A percentile compares a stretch with the other conserved stretches of the same genome.
phyloP scores from a whole-genome alignment of 2,113 vertebrate genomes.

The Chaetorhynchus papuensis region DNA sequence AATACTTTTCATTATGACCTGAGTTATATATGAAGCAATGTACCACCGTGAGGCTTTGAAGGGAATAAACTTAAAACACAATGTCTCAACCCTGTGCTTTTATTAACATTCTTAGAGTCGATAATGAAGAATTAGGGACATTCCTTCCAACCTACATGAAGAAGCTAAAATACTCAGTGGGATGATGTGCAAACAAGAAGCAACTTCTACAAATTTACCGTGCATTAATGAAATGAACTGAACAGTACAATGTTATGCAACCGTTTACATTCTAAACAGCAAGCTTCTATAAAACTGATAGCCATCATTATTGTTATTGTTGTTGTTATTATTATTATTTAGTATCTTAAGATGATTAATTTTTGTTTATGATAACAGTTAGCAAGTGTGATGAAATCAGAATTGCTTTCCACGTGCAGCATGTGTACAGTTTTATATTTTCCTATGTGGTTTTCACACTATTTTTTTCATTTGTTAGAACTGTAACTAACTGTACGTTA shows the following conservation, averaged over 20 bases:
- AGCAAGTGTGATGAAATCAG: neutral
- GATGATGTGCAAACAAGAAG: neutral
- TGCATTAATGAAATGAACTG: neutral
- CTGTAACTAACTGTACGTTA: rapidly evolving
- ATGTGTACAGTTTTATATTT: neutral
- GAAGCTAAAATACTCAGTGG: neutral
- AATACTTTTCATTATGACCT: neutral
- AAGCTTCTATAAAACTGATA: neutral
- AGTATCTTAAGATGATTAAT: neutral
- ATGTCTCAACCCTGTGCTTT: neutral
- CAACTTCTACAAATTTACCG: neutral
- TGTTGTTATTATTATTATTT: neutral
- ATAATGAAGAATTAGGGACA: neutral
- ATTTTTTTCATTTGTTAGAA: neutral
- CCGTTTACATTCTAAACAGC: neutral
- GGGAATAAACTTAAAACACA: neutral
- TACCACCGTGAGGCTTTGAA: neutral
- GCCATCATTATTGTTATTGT: neutral
- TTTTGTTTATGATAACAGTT: neutral
- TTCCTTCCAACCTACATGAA: neutral
- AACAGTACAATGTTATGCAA: neutral
- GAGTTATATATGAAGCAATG: neutral
- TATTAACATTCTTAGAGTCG: neutral
- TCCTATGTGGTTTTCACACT: neutral
- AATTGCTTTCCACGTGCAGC: neutral